phyloP scores from a whole-genome alignment of 2,113 vertebrate genomes.

The Orthonyx spaldingii region DNA sequence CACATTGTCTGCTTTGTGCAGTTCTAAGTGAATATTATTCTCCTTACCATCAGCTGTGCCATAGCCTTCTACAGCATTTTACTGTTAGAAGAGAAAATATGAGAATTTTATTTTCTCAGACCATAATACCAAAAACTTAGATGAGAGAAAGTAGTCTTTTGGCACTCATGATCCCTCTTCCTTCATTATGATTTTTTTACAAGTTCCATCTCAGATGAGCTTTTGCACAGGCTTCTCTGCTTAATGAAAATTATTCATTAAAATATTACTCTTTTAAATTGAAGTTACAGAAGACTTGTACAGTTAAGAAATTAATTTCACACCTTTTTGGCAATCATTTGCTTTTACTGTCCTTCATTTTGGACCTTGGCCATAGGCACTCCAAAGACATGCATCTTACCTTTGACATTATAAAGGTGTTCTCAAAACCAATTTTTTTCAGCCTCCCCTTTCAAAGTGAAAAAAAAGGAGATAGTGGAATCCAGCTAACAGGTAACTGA shows the following conservation, averaged over 20 bases:
- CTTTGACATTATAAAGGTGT: neutral
- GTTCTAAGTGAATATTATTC: neutral
- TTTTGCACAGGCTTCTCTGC: neutral
- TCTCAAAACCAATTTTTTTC: neutral
- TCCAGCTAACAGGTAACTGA: neutral
- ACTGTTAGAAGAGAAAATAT: neutral
- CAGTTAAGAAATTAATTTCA: slow-evolving; percentile 25
- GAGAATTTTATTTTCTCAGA: neutral
- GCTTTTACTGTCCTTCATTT: neutral
- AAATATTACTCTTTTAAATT: slow-evolving; percentile 10
- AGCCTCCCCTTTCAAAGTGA: neutral
- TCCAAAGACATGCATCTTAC: neutral
- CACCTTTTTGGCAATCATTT: slow-evolving; percentile 1
- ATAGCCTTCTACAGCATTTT: neutral
- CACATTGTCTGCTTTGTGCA: neutral
- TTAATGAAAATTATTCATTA: slow-evolving; percentile 13
- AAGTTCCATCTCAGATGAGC: neutral
- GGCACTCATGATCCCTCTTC: neutral
- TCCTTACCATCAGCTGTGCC: neutral
- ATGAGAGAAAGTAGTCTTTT: neutral
- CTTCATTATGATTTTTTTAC: neutral
- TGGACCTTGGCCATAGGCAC: neutral
- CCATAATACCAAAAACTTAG: neutral
- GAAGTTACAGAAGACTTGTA: neutral
- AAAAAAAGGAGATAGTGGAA: neutral